Conservation (phyloP, 2,113 vertebrate genomes). For the Dromaius novaehollandiae region DNA sequence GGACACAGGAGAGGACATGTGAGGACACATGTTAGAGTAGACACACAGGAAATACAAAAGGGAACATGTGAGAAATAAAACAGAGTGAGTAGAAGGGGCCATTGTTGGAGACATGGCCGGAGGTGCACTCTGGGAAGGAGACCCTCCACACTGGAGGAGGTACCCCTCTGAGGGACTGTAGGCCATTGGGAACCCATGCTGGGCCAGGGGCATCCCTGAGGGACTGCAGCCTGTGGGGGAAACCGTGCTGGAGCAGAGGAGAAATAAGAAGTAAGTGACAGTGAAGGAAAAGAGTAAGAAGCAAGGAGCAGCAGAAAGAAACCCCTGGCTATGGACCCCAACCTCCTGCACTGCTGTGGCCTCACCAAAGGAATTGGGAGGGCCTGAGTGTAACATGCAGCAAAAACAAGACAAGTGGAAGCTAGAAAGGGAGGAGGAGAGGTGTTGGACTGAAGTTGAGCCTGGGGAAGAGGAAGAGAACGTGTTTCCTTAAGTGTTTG, state of each 20-base stretch:
- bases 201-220: too few relatives aligned
- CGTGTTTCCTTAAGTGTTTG: neutral
- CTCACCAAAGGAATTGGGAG: neutral
- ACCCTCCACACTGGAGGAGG: neutral
- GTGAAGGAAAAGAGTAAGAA: neutral
- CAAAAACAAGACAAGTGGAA: neutral
- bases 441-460: neutral
- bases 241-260: neutral
- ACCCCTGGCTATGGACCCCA: neutral
- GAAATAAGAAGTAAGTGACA: neutral
- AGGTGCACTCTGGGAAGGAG: neutral
- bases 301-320: neutral
- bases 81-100: neutral
- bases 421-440: neutral
- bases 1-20: neutral
- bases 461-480: neutral
- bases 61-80: neutral
- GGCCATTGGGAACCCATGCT: too few relatives aligned
- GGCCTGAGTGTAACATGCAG: neutral
- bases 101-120: too few relatives aligned
- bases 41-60: neutral
- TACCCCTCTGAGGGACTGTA: neutral
- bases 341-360: neutral
- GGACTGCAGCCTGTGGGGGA: too few relatives aligned
- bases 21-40: neutral